phyloP scores from a whole-genome alignment of 92 coral and sea anemone species.

The Pocillopora grandis region DNA sequence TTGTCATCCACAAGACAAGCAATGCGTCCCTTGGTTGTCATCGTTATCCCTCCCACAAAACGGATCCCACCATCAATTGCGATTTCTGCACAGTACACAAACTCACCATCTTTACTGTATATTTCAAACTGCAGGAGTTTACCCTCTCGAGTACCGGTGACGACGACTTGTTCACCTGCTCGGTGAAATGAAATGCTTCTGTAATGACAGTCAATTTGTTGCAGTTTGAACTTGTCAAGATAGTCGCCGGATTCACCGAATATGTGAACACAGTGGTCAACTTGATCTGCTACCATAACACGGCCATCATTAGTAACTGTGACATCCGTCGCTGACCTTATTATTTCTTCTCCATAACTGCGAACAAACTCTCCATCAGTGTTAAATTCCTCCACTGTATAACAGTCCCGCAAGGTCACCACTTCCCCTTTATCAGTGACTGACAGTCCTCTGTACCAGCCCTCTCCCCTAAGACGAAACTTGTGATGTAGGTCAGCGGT shows the following conservation, averaged over 20 bases:
- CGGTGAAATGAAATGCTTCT: not conserved
- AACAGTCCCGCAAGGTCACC: not conserved
- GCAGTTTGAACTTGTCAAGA: not conserved
- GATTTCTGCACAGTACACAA: too few relatives aligned
- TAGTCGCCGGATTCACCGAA: not conserved
- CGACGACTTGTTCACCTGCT: conserved; percentile 22
- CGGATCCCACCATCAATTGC: too few relatives aligned
- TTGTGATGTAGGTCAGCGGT: not conserved
- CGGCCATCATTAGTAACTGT: conserved; percentile 1
- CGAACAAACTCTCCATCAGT: not conserved
- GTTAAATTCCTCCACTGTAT: not conserved
- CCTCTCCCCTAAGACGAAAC: not conserved
- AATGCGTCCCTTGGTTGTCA: too few relatives aligned
- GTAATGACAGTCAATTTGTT: not conserved
- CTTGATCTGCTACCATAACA: not conserved
- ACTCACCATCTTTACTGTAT: too few relatives aligned
- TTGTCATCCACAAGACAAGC: too few relatives aligned
- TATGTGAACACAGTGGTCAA: not conserved
- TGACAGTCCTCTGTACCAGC: not conserved
- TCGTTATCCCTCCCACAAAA: too few relatives aligned
- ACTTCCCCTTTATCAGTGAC: not conserved
- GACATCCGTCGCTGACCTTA: not conserved
- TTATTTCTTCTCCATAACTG: not conserved
- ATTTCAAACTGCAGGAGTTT: too few relatives aligned
- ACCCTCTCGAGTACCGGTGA: not conserved